Percentiles rank a stretch among this genome's conserved stretches.
These are phyloP conservation scores for Catharus bicknelli DNA, from an alignment of 2,113 vertebrate species.

Conservation along the genomic window DNA sequence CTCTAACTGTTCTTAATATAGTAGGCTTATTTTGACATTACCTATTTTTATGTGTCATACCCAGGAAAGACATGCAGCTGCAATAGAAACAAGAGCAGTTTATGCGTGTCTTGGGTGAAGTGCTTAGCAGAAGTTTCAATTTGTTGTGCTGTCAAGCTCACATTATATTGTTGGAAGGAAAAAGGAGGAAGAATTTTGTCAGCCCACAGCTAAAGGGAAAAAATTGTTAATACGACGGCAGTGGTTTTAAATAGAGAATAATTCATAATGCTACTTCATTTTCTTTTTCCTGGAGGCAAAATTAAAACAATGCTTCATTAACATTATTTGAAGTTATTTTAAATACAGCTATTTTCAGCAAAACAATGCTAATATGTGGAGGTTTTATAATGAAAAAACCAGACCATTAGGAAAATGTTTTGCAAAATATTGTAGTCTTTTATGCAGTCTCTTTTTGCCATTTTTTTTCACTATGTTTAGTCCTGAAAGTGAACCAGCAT, in stretches of 20 bases:
- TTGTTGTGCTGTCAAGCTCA: not conserved
- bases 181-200: not conserved
- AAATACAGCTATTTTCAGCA: slow-evolving; percentile 26
- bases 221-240: not conserved
- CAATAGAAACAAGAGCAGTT: not conserved
- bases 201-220: slow-evolving; percentile 13
- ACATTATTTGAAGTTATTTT: slow-evolving; percentile 52
- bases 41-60: slow-evolving; percentile 5
- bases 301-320: slow-evolving; percentile 51
- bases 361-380: not conserved
- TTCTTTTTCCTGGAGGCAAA: slow-evolving; percentile 15
- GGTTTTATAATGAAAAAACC: not conserved
- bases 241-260: slow-evolving; percentile 7
- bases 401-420: not conserved
- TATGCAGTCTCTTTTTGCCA: not conserved
- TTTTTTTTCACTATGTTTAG: not conserved
- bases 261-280: not conserved
- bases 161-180: not conserved
- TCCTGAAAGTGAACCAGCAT: not conserved
- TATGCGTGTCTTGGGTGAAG: not conserved
- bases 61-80: not conserved
- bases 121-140: slow-evolving; percentile 1
- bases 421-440: not conserved
- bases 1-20: not conserved
- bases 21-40: slow-evolving; percentile 23